phyloP scores from a whole-genome alignment of 2,888 invertebrate genomes.

The Lepeophtheirus nordmannii region DNA sequence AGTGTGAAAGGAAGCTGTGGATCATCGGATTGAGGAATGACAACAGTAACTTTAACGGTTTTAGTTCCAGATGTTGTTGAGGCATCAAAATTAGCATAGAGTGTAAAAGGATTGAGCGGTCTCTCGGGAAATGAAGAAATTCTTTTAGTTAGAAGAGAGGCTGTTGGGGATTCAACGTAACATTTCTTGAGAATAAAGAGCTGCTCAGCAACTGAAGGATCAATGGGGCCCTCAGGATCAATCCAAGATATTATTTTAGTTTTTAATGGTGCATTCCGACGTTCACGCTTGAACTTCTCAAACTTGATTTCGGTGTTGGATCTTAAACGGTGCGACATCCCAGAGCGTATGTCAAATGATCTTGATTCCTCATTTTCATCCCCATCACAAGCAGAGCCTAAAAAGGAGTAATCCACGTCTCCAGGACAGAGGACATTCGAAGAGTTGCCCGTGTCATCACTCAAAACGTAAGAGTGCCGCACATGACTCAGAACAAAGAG shows the following conservation, averaged over 20 bases:
- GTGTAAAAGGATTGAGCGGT: slow-evolving; percentile 69
- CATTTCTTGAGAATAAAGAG: not conserved
- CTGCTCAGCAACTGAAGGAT: slow-evolving; percentile 22
- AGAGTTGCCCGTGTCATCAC: slow-evolving; percentile 63
- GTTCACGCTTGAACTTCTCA: slow-evolving; percentile 72
- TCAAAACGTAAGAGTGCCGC: slow-evolving; percentile 80
- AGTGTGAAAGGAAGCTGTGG: slow-evolving; percentile 68
- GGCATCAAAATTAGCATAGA: slow-evolving; percentile 82
- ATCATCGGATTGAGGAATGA: slow-evolving; percentile 41
- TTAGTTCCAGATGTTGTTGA: slow-evolving; percentile 39
- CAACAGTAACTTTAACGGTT: not conserved
- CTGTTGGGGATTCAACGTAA: not conserved
- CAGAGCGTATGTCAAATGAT: slow-evolving; percentile 61
- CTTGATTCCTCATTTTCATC: slow-evolving; percentile 44
- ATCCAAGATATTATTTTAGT: slow-evolving; percentile 27
- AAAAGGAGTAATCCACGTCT: slow-evolving; percentile 1
- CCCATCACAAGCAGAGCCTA: slow-evolving; percentile 58
- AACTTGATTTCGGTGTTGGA: slow-evolving; percentile 75
- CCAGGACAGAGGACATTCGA: not conserved
- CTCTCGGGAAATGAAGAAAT: slow-evolving; percentile 31
- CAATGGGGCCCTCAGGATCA: no score
- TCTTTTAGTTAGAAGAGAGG: not conserved
- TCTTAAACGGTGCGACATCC: slow-evolving; percentile 47
- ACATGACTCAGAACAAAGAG: slow-evolving; percentile 84
- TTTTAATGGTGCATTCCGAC: slow-evolving; percentile 41